phyloP scores from a whole-genome alignment of 2,797 vertebrate species.

The Sorex maritimensis region DNA sequence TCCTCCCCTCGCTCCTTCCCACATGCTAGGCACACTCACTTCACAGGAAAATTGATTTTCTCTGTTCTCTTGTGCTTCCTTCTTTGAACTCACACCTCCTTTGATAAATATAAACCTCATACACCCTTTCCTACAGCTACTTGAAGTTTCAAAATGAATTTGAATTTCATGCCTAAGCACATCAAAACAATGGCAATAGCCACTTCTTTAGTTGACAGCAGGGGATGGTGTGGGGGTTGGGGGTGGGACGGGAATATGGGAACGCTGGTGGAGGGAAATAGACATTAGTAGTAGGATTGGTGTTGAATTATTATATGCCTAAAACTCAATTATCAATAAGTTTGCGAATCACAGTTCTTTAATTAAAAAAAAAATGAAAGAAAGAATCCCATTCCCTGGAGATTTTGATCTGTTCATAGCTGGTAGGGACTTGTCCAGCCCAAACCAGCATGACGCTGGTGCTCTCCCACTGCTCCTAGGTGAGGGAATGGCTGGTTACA shows the following conservation, averaged over 20 bases:
- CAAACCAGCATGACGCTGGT: background rate
- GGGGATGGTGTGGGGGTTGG: too few species aligned
- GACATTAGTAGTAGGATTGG: too few species aligned
- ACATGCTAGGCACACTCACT: background rate
- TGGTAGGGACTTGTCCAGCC: background rate
- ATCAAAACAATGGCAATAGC: conserved; percentile 43
- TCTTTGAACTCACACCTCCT: conserved; percentile 33
- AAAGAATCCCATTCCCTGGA: background rate
- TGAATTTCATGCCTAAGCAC: conserved; percentile 55
- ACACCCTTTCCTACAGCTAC: conserved; percentile 27
- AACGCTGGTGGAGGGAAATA: too few species aligned
- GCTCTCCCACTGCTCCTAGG: background rate
- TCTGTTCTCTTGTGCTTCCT: conserved; percentile 30
- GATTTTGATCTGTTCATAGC: background rate
- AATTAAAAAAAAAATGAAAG: too few species aligned
- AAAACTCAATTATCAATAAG: too few species aligned
- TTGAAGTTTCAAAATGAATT: conserved; percentile 67
- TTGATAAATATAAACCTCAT: conserved; percentile 49
- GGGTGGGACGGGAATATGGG: too few species aligned
- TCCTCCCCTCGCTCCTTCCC: background rate
- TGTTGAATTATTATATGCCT: too few species aligned
- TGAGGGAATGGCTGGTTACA: background rate
- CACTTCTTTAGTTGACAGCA: conserved; percentile 9
- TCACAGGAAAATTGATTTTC: background rate
- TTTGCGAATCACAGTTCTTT: too few species aligned